Conservation (phyloP, 2,113 vertebrate species). For the Nesogale talazaci region DNA sequence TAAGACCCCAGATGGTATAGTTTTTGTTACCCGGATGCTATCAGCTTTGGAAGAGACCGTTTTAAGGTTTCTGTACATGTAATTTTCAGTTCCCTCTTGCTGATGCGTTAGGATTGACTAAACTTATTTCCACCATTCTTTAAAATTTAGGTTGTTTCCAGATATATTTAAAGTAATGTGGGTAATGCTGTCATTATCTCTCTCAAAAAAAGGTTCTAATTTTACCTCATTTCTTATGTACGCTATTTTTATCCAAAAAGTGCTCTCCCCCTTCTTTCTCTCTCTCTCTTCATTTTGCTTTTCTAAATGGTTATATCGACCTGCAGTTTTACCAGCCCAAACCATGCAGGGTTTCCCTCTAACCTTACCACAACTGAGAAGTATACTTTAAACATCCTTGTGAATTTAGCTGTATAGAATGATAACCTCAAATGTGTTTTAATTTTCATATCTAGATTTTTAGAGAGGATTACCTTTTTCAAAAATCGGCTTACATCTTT, state of each 20-base stretch:
- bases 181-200: neutral
- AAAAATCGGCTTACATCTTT: slow-evolving; percentile 29
- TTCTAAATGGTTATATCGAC: slow-evolving; percentile 54
- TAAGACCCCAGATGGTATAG: too few species aligned
- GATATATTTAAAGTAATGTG: slow-evolving; percentile 43
- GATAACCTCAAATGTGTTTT: slow-evolving; percentile 20
- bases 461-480: slow-evolving; percentile 31
- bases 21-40: too few species aligned
- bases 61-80: slow-evolving; percentile 27
- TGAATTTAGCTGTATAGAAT: slow-evolving; percentile 26
- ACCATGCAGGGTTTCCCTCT: neutral
- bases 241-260: slow-evolving; percentile 53
- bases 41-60: neutral
- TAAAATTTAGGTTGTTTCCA: slow-evolving; percentile 66
- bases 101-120: neutral
- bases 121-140: slow-evolving; percentile 25
- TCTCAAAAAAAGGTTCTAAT: slow-evolving; percentile 60
- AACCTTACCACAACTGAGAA: neutral
- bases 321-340: slow-evolving; percentile 36
- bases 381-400: slow-evolving; percentile 9
- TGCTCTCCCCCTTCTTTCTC: slow-evolving; percentile 38
- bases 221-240: slow-evolving; percentile 61
- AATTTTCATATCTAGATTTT: slow-evolving; percentile 39
- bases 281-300: slow-evolving; percentile 62
- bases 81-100: slow-evolving; percentile 43